Conservation (phyloP, 2,797 vertebrate genomes). For the Harpagifer antarcticus region DNA sequence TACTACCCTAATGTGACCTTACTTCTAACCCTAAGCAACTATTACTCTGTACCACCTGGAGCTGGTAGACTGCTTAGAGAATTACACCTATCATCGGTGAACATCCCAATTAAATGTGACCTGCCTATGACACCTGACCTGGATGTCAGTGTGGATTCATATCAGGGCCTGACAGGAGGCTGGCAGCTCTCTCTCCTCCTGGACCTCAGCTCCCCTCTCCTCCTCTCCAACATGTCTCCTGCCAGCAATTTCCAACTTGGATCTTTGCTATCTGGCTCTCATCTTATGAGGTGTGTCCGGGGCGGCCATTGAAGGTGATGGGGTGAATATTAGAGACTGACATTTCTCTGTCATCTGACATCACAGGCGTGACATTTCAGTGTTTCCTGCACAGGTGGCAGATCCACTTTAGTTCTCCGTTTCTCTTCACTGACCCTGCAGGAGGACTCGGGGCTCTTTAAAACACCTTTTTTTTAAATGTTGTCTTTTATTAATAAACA, state of each 20-base stretch:
- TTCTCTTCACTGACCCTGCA: conserved; percentile 8
- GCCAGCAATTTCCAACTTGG: conserved; percentile 63
- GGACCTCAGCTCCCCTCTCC: conserved; percentile 29
- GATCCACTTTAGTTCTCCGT: conserved; percentile 21
- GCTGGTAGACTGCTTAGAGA: background rate
- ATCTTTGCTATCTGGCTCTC: conserved; percentile 66
- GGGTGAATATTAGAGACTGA: conserved; percentile 66
- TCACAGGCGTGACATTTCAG: conserved; percentile 54
- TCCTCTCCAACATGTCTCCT: conserved; percentile 33
- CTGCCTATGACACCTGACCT: conserved; percentile 28
- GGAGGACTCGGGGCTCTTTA: background rate
- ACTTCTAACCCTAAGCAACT: conserved; percentile 8
- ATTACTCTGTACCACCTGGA: background rate
- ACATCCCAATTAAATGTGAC: conserved; percentile 28
- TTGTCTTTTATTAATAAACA: background rate
- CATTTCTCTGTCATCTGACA: conserved; percentile 71
- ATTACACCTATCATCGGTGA: conserved; percentile 11
- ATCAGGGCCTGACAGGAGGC: conserved; percentile 9
- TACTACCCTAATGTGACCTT: background rate
- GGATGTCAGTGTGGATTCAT: conserved; percentile 19
- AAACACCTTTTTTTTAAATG: background rate
- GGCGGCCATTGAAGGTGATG: conserved; percentile 65
- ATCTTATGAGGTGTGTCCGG: conserved; percentile 55
- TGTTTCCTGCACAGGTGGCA: conserved; percentile 23
- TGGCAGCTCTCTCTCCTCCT: conserved; percentile 1